phyloP scores from a whole-genome alignment of 2,888 invertebrate genomes.

The Anoplius nigerrimus region DNA sequence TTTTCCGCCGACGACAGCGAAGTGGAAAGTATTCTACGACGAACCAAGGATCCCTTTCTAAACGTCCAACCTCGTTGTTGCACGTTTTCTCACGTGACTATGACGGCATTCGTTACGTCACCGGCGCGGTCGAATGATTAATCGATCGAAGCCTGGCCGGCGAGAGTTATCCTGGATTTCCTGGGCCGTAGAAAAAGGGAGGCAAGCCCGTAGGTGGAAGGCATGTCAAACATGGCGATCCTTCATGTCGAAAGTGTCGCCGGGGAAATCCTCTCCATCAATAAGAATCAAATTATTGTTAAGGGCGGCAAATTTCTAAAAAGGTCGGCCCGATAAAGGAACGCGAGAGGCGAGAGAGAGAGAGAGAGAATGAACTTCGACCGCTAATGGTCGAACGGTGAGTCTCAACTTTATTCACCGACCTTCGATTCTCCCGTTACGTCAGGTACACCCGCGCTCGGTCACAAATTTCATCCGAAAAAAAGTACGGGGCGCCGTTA shows the following conservation, averaged over 20 bases:
- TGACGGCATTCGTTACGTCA: conserved; percentile 46
- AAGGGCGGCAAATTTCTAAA: conserved; percentile 60
- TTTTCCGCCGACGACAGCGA: no score
- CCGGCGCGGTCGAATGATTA: conserved; percentile 44
- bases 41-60: not conserved
- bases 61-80: conserved; percentile 13
- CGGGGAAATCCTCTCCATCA: conserved; percentile 53
- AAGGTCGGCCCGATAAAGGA: not conserved
- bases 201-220: no score
- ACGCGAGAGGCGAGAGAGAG: not conserved
- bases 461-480: no score
- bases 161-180: conserved; percentile 40
- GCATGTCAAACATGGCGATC: conserved; percentile 16
- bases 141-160: conserved; percentile 35
- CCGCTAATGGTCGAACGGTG: no score
- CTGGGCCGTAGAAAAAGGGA: conserved; percentile 28
- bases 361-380: no score
- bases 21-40: no score
- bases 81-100: conserved; percentile 22
- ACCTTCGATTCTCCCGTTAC: no score
- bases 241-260: not conserved
- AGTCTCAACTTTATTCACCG: no score
- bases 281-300: conserved; percentile 68
- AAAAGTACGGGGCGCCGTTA: no score
- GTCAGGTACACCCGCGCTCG: no score